These are phyloP conservation scores for Harpagoxenus sublaevis DNA, from an alignment of 2,888 invertebrate species.

Conservation along the genomic window DNA sequence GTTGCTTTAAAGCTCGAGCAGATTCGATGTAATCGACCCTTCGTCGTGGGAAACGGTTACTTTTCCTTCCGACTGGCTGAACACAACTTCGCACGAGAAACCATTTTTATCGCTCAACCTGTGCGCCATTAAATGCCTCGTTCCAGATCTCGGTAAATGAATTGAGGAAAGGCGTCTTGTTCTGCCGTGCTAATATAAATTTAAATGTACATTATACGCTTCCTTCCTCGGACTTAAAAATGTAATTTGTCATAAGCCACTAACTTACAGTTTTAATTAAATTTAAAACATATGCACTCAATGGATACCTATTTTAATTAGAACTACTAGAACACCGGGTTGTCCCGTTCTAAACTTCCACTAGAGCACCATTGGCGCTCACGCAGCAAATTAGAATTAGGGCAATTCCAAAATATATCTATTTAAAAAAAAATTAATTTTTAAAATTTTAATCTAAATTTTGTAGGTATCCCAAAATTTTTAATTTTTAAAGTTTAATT, in stretches of 20 bases:
- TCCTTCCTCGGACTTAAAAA: background rate
- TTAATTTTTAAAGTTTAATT: background rate
- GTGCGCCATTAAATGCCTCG: slow-evolving; percentile 19
- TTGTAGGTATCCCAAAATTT: background rate
- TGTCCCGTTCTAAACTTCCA: background rate
- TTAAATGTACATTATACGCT: background rate
- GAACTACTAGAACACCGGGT: too few relatives aligned
- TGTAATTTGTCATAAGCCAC: background rate
- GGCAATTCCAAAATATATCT: background rate
- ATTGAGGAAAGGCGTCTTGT: slow-evolving; percentile 17
- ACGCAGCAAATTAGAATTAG: background rate
- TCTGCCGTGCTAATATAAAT: slow-evolving; percentile 18
- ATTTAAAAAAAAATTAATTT: background rate
- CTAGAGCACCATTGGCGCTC: background rate
- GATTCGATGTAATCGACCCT: slow-evolving; percentile 49
- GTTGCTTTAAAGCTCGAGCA: slow-evolving; percentile 61
- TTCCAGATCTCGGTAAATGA: slow-evolving; percentile 38
- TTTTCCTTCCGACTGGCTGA: slow-evolving; percentile 57
- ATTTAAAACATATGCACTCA: background rate
- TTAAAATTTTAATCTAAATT: background rate
- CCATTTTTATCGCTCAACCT: slow-evolving; percentile 30
- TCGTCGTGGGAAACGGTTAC: slow-evolving; percentile 58
- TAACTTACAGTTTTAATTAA: background rate
- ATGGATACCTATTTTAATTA: background rate
- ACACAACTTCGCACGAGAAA: slow-evolving; percentile 27